Evolutionary conservation across 2,797 vertebrate species (phyloP).

Genomic region (Cryptoblepharus egeriae): DNA sequence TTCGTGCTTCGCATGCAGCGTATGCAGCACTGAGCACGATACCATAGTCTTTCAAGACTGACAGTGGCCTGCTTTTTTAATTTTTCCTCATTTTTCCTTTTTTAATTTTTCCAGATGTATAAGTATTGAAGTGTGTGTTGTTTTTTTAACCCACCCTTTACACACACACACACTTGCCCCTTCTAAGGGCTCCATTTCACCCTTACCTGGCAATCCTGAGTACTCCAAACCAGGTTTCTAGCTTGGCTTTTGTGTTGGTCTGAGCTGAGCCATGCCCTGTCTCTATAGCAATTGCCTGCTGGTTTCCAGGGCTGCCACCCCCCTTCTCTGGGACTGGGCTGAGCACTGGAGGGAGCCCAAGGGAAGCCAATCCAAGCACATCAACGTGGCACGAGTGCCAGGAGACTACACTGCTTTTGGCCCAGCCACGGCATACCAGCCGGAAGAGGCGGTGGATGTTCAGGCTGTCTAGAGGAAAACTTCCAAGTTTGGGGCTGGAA

Average conservation of each 20-base stretch:
- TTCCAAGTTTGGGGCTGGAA: neutral
- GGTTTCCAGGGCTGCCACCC: neutral
- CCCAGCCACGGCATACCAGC: neutral
- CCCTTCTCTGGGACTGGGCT: too few species aligned
- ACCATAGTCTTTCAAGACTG: too few species aligned
- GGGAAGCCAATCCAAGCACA: neutral
- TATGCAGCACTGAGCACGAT: too few species aligned
- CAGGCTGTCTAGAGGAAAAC: neutral
- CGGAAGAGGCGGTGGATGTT: too few species aligned
- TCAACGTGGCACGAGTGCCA: neutral
- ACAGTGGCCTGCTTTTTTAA: too few species aligned
- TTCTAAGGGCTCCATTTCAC: neutral
- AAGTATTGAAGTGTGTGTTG: too few species aligned
- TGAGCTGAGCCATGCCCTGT: neutral
- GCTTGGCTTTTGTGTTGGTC: neutral
- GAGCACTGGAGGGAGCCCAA: slow-evolving; percentile 20
- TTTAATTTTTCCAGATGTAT: too few species aligned
- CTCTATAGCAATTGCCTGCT: slow-evolving; percentile 22
- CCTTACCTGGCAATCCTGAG: neutral
- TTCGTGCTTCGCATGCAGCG: too few species aligned
- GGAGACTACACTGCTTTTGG: neutral
- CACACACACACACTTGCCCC: neutral
- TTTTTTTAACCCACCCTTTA: neutral
- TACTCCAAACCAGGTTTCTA: neutral
- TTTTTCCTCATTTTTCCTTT: too few species aligned